Percentiles rank a stretch among this genome's conserved stretches.
Conservation (phyloP, 2,888 invertebrate species). For the Hypsopygia costalis region DNA sequence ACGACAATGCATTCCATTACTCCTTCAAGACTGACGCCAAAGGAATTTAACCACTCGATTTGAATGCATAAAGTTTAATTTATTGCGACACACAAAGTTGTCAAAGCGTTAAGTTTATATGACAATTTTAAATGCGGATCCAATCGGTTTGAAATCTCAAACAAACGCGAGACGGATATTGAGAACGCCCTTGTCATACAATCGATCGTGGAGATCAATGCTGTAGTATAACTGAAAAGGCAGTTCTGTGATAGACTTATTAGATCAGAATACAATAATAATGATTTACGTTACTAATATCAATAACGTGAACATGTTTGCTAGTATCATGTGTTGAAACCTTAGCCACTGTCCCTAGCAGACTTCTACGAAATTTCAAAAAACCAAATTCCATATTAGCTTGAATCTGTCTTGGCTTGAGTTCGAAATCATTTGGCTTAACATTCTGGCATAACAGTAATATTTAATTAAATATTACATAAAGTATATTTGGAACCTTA, state of each 20-base stretch:
- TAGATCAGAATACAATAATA: background rate
- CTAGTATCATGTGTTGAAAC: no score
- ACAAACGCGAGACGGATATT: constrained; percentile 61
- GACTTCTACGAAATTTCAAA: no score
- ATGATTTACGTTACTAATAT: no score
- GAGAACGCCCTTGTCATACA: constrained; percentile 64
- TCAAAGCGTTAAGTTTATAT: constrained; percentile 39
- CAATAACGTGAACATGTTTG: no score
- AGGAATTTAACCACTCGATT: constrained; percentile 52
- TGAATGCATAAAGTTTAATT: constrained; percentile 47
- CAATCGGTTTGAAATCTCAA: constrained; percentile 61
- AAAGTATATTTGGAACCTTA: no score
- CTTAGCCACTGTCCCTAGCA: no score
- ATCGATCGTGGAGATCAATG: constrained; percentile 16
- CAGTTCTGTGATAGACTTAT: background rate
- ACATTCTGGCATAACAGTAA: no score
- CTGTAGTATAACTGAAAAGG: background rate
- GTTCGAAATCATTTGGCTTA: no score
- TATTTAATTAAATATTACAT: no score
- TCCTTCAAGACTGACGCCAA: constrained; percentile 33
- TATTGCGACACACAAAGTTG: constrained; percentile 36
- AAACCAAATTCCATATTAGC: no score
- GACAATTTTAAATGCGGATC: constrained; percentile 70
- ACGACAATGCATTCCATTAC: constrained; percentile 67
- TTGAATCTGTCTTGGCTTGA: no score